Percentiles rank a stretch among this genome's conserved stretches.
Conservation (phyloP, 2,797 vertebrate genomes). For the Pseudopleuronectes americanus region DNA sequence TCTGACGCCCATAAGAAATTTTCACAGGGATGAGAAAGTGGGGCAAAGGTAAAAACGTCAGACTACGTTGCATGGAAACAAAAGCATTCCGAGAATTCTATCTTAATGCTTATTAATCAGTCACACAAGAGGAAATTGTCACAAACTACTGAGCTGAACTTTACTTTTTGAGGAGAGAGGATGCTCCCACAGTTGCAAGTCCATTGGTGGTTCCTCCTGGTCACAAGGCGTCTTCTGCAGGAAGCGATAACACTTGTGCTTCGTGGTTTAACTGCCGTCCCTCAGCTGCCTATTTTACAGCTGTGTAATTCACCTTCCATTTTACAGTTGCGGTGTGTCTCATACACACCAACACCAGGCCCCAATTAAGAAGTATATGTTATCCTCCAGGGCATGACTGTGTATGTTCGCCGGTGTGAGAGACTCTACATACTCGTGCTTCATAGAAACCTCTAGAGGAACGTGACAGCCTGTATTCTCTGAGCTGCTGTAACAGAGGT, state of each 20-base stretch:
- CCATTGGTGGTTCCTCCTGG: constrained; percentile 11
- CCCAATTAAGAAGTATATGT: constrained; percentile 70
- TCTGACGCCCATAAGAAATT: neutral
- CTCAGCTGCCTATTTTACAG: constrained; percentile 29
- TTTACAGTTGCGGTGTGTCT: constrained; percentile 50
- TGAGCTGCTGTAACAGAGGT: constrained; percentile 45
- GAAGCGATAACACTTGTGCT: constrained; percentile 38
- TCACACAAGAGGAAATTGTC: neutral
- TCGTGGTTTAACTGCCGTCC: constrained; percentile 40
- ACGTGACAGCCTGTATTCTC: constrained; percentile 26
- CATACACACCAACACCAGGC: constrained; percentile 38
- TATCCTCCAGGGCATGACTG: constrained; percentile 57
- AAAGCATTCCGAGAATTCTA: neutral
- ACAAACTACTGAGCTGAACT: neutral
- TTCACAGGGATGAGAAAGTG: neutral
- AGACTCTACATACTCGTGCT: constrained; percentile 17
- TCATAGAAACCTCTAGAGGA: constrained; percentile 22
- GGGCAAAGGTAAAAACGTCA: neutral
- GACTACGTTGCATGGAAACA: neutral
- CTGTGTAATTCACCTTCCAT: constrained; percentile 48
- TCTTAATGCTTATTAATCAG: constrained; percentile 3
- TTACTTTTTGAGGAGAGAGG: neutral
- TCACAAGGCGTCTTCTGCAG: constrained; percentile 20
- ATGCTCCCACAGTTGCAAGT: constrained; percentile 2
- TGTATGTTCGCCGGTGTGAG: constrained; percentile 42